Conservation (phyloP, 2,797 vertebrate genomes). For the Sebastes minor region DNA sequence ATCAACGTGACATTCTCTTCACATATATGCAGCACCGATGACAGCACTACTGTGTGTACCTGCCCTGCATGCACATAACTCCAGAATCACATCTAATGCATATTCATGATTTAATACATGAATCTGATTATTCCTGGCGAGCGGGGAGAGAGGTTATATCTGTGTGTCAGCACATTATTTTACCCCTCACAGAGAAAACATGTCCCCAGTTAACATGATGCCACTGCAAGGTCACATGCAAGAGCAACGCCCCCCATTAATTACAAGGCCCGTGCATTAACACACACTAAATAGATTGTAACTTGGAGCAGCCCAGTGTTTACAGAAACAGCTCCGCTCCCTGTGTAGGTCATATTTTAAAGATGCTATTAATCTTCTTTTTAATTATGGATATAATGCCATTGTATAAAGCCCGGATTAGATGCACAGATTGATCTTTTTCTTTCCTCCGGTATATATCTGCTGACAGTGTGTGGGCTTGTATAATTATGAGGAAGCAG, state of each 20-base stretch:
- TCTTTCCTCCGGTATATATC: conserved; percentile 5
- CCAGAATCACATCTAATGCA: not conserved
- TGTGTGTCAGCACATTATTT: conserved; percentile 30
- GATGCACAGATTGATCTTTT: conserved; percentile 63
- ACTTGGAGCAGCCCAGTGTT: conserved; percentile 30
- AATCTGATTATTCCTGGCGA: conserved; percentile 17
- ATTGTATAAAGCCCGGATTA: conserved; percentile 54
- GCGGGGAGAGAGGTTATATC: not conserved
- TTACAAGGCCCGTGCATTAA: conserved; percentile 47
- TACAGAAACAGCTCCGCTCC: conserved; percentile 34
- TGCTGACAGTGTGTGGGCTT: conserved; percentile 49
- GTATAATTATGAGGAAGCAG: conserved; percentile 45
- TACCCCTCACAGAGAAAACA: conserved; percentile 34
- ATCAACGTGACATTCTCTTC: not conserved
- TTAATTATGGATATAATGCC: conserved; percentile 69
- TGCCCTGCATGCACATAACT: not conserved
- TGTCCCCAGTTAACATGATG: conserved; percentile 27
- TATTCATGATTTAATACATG: conserved; percentile 25
- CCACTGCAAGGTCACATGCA: conserved; percentile 56
- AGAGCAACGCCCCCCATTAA: conserved; percentile 49
- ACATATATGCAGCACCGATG: not conserved
- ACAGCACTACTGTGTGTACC: not conserved
- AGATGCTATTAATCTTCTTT: conserved; percentile 71
- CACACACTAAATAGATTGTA: conserved; percentile 33
- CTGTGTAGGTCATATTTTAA: conserved; percentile 66